phyloP scores from a whole-genome alignment of 2,113 vertebrate species.

The Brachyhypopomus gauderio region DNA sequence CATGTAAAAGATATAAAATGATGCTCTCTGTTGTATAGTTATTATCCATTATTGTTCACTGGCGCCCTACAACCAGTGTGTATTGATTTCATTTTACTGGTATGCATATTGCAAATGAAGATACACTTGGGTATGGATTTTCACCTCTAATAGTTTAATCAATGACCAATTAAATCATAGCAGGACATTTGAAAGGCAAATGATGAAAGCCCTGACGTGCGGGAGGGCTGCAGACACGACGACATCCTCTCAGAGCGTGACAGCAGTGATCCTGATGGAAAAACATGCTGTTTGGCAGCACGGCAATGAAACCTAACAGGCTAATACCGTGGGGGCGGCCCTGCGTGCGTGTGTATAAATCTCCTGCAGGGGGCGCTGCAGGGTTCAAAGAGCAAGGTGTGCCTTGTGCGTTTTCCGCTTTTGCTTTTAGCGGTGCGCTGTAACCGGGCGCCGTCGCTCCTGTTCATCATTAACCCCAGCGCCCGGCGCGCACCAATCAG shows the following conservation, averaged over 20 bases:
- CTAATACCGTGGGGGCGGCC: not conserved
- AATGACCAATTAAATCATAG: conserved; percentile 42
- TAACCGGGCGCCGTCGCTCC: conserved; percentile 63
- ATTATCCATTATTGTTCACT: not conserved
- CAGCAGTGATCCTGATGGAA: conserved; percentile 1
- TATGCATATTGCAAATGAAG: conserved; percentile 30
- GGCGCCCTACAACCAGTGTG: conserved; percentile 20
- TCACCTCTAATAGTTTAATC: conserved; percentile 41
- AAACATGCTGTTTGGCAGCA: conserved; percentile 5
- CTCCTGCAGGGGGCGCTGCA: not conserved
- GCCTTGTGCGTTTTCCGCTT: conserved; percentile 37
- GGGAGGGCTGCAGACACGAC: not conserved
- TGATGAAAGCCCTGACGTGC: conserved; percentile 26
- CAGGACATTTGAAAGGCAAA: conserved; percentile 36
- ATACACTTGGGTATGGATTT: conserved; percentile 32
- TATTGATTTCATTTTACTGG: conserved; percentile 33
- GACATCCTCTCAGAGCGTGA: not conserved
- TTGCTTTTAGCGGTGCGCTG: conserved; percentile 61
- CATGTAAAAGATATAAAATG: conserved; percentile 22
- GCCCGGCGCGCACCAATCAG: conserved; percentile 61
- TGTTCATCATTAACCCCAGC: conserved; percentile 65
- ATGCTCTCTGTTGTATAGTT: not conserved
- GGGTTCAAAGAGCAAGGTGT: conserved; percentile 59
- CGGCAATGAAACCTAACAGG: not conserved
- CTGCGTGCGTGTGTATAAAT: conserved; percentile 4